phyloP scores from a whole-genome alignment of 1,140 invertebrate species.

The Heliconius hewitsoni region DNA sequence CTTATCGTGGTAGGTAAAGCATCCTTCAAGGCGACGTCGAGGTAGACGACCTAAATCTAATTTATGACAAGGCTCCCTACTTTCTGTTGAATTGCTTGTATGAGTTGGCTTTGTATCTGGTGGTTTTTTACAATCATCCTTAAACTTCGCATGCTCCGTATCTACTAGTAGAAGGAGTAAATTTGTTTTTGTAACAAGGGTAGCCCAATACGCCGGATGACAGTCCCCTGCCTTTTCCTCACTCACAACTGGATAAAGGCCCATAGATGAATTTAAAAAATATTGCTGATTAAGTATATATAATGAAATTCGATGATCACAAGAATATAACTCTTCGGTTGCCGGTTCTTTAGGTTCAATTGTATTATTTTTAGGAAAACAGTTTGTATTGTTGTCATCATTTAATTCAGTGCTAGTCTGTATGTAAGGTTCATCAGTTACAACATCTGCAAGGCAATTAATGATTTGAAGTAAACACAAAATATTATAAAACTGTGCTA shows the following conservation, averaged over 20 bases:
- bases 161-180: conserved; percentile 90
- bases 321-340: conserved; percentile 78
- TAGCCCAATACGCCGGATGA: conserved; percentile 83
- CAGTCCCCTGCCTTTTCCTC: conserved; percentile 55
- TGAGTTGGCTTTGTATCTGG: conserved; percentile 67
- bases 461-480: background rate
- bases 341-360: conserved; percentile 53
- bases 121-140: conserved; percentile 65
- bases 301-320: conserved; percentile 85
- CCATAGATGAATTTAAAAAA: conserved; percentile 75
- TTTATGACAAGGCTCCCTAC: conserved; percentile 86
- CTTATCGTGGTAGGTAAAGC: conserved; percentile 87
- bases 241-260: conserved; percentile 59
- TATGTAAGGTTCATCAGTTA: conserved; percentile 32
- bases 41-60: conserved; percentile 85
- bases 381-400: background rate
- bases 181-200: conserved; percentile 87
- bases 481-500: background rate
- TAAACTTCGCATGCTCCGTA: conserved; percentile 49
- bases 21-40: conserved; percentile 85
- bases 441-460: conserved; percentile 6
- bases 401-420: conserved; percentile 25
- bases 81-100: conserved; percentile 72
- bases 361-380: conserved; percentile 46
- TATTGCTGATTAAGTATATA: conserved; percentile 85